phyloP scores from a whole-genome alignment of 1,140 invertebrate species.

The Drosophila mauritiana region DNA sequence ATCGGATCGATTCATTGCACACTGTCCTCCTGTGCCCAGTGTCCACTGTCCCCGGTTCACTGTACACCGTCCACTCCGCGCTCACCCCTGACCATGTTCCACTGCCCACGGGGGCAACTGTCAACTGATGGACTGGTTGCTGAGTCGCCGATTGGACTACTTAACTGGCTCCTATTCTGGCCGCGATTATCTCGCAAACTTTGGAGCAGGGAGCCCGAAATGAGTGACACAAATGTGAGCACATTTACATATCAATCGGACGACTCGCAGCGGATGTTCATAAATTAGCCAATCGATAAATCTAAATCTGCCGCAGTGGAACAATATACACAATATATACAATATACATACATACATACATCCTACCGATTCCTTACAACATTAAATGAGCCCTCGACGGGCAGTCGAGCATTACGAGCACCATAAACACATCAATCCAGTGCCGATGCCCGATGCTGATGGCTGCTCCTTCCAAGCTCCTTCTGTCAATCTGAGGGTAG shows the following conservation, averaged over 20 bases:
- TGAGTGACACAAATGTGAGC: conserved; percentile 82
- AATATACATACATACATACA: neutral
- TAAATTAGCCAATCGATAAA: conserved; percentile 84
- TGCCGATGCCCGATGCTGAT: conserved; percentile 24
- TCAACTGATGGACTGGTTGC: conserved; percentile 15
- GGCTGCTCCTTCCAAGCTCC: conserved; percentile 7
- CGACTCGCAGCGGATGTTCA: conserved; percentile 77
- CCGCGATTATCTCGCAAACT: conserved; percentile 38
- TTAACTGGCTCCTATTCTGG: conserved; percentile 31
- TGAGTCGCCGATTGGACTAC: conserved; percentile 19
- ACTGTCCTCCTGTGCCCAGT: conserved; percentile 1
- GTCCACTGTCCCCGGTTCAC: neutral
- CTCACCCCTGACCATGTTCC: conserved; percentile 1
- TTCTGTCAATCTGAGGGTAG: conserved; percentile 10
- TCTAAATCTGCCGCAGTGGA: conserved; percentile 57
- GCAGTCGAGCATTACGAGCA: conserved; percentile 62
- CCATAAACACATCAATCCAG: conserved; percentile 75
- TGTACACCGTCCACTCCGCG: neutral
- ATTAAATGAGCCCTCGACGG: conserved; percentile 51
- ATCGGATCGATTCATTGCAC: conserved; percentile 75
- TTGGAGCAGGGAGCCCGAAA: conserved; percentile 17
- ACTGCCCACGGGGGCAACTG: conserved; percentile 31
- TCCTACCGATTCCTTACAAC: conserved; percentile 55
- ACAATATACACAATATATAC: conserved; percentile 43
- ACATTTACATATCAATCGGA: conserved; percentile 82